phyloP scores from a whole-genome alignment of 2,797 vertebrate genomes.

The Anguilla megastoma region DNA sequence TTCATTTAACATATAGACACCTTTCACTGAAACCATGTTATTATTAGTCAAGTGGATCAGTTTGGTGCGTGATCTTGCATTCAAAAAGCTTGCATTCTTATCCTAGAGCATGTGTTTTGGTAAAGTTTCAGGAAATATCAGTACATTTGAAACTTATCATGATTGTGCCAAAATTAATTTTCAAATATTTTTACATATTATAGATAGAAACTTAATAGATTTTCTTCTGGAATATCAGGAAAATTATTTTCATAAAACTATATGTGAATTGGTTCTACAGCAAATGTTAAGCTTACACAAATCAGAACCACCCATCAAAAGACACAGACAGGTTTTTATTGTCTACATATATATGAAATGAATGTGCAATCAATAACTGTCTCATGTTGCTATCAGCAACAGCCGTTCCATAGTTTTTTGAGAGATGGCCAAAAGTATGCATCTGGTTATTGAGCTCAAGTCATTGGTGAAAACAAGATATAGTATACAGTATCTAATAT shows the following conservation, averaged over 20 bases:
- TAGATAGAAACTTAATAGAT: neutral
- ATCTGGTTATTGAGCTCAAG: neutral
- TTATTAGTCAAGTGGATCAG: neutral
- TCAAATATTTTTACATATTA: neutral
- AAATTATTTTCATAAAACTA: neutral
- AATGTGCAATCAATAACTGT: neutral
- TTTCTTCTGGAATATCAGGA: neutral
- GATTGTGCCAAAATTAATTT: neutral
- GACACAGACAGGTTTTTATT: neutral
- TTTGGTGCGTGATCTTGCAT: neutral
- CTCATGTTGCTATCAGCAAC: neutral
- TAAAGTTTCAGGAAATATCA: neutral
- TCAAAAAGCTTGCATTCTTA: neutral
- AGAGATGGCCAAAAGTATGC: neutral
- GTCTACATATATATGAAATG: neutral
- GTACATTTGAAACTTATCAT: neutral
- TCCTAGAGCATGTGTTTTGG: neutral
- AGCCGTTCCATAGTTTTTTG: neutral
- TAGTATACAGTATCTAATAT: neutral
- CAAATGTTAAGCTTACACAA: neutral
- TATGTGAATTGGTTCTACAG: neutral
- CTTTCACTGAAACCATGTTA: neutral
- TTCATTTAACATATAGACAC: neutral
- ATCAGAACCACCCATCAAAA: neutral
- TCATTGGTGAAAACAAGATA: neutral